phyloP scores from a whole-genome alignment of 2,888 invertebrate species.

The Anthophora plumipes region DNA sequence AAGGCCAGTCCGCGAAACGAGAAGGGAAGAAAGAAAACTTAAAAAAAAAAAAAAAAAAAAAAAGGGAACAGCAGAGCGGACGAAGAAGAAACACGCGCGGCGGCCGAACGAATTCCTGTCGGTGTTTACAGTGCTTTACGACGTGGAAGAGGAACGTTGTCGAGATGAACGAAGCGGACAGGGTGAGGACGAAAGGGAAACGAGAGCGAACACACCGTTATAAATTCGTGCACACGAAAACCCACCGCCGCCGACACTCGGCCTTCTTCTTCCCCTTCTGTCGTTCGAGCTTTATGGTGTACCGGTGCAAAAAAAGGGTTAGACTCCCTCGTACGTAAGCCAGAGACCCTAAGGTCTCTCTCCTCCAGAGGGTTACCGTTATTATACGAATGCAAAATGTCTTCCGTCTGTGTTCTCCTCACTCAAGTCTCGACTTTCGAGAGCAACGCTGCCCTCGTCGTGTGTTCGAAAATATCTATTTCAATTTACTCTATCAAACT shows the following conservation, averaged over 20 bases:
- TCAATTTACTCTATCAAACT: too few relatives aligned
- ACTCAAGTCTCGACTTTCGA: conserved; percentile 72
- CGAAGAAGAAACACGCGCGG: conserved; percentile 31
- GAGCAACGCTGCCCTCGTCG: conserved; percentile 50
- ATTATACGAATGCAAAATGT: conserved; percentile 78
- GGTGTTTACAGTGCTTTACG: conserved; percentile 59
- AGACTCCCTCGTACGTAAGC: conserved; percentile 56
- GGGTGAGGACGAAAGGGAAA: conserved; percentile 40
- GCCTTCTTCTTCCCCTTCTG: conserved; percentile 13
- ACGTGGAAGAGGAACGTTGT: conserved; percentile 18
- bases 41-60: conserved; percentile 39
- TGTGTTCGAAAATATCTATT: neutral
- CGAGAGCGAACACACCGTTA: conserved; percentile 61
- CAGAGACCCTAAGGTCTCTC: conserved; percentile 33
- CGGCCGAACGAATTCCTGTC: conserved; percentile 44
- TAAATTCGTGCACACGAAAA: conserved; percentile 62
- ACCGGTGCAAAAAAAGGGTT: conserved; percentile 71
- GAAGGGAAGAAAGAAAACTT: too few relatives aligned
- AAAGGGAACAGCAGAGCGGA: neutral
- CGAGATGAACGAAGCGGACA: conserved; percentile 32
- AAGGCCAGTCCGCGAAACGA: conserved; percentile 13
- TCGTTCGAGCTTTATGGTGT: conserved; percentile 62
- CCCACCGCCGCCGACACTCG: conserved; percentile 11
- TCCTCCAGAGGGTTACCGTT: conserved; percentile 73
- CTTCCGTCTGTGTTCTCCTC: conserved; percentile 73